Evolutionary conservation across 2,888 invertebrate genomes (phyloP), one percentile per base, ranked within the genome.

Genomic region (Harmothoe impar): DNA sequence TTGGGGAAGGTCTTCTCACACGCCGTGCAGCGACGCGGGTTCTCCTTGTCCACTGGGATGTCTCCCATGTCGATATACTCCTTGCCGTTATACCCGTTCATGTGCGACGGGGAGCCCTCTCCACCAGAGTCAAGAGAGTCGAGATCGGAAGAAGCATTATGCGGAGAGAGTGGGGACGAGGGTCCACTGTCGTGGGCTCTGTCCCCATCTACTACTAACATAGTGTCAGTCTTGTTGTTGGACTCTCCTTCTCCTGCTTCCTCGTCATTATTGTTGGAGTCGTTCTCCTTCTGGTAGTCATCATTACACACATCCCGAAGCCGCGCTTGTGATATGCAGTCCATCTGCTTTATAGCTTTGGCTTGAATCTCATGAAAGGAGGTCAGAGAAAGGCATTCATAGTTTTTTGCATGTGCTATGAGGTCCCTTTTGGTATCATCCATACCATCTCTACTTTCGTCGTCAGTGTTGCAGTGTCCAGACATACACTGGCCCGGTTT

Each of bases 1-100:
- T 98, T 99, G 96, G 98, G 98, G 96, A 99, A 99, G 94, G 98
- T 97, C 96, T 98, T 98, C 12, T 98, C 98, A 95, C 99, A 99
- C 54, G 98, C 98, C 1, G 98, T 97, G 96, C 99, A 99, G 93
- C 98, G 97, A 62, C 98, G 97, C 0, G 99, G 98, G 96, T 99
- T 98, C 93, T 98, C 98, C 94, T 98, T 97, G 95, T 99, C 98
- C 91, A 98, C 97, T 56, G 99, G 98, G 90, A 98, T 98, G 94
- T 98, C 91, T 23, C 43, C 25, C 54, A 54, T 86, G 23, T 84
- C 84, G 5, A 77, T 77, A 23, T 81, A 81, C n/a, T 56, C 86
- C 33, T 89, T 56, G 17, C 72, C 89, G 25, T 35, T 89, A 33
- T 68, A n/a, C n/a, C 89, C 62, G 25, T 89, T 62, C 15, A 33